Percentiles rank a stretch among this genome's conserved stretches.
phyloP scores from a whole-genome alignment of 2,113 vertebrate species.

The Osmerus eperlanus region DNA sequence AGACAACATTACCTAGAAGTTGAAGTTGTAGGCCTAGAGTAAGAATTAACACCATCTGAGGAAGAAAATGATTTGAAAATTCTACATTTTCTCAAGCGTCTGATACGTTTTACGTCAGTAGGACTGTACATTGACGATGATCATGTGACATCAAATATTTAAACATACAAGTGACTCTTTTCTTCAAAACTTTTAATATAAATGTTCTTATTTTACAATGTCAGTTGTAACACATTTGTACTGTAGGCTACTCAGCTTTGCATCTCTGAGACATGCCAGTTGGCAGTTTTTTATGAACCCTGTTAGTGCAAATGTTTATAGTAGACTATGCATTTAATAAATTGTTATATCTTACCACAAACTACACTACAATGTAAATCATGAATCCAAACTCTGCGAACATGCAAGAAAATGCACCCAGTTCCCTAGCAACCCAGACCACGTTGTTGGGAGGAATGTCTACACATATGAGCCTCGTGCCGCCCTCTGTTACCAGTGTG shows the following conservation, averaged over 20 bases:
- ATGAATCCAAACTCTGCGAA: neutral
- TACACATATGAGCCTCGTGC: neutral
- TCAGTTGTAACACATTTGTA: slow-evolving; percentile 1
- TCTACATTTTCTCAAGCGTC: too few species aligned
- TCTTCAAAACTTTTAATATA: neutral
- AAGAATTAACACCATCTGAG: too few species aligned
- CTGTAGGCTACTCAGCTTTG: neutral
- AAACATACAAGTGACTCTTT: neutral
- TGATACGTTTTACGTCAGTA: too few species aligned
- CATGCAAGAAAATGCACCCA: too few species aligned
- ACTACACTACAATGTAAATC: neutral
- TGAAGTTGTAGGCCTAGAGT: too few species aligned
- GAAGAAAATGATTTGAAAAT: too few species aligned
- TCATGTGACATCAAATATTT: too few species aligned
- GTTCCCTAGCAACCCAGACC: too few species aligned
- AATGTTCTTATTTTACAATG: slow-evolving; percentile 3
- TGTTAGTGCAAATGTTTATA: neutral
- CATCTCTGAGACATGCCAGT: neutral
- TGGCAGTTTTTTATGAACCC: slow-evolving; percentile 1
- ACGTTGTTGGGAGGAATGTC: neutral
- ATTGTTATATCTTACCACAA: neutral
- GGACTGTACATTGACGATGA: too few species aligned
- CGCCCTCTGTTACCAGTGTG: neutral
- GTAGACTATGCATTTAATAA: neutral
- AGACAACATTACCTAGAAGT: too few species aligned